Conservation (phyloP, 2,113 vertebrate genomes). For the Nycticebus coucang region DNA sequence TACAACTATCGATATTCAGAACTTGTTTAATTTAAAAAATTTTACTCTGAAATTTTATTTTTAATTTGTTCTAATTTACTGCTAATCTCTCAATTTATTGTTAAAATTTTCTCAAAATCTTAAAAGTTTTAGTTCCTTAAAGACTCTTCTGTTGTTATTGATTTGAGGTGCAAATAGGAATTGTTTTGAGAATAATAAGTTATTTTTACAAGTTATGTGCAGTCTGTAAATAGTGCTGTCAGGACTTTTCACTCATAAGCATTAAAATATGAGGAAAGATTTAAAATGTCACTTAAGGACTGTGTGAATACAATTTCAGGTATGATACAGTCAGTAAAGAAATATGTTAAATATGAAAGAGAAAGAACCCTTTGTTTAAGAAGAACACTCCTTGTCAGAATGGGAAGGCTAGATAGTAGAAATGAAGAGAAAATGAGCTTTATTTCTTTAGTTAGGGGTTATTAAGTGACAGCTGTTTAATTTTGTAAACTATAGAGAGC, state of each 20-base stretch:
- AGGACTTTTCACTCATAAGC: not conserved
- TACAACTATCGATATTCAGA: not conserved
- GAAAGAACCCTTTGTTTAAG: constrained; percentile 15
- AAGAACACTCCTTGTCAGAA: not conserved
- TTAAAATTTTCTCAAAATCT: constrained; percentile 48
- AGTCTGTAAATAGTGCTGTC: constrained; percentile 7
- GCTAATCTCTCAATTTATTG: not conserved
- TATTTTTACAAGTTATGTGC: constrained; percentile 44
- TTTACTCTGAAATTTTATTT: not conserved
- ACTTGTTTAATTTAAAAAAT: constrained; percentile 16
- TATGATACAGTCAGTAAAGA: constrained; percentile 46
- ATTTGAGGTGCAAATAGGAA: constrained; percentile 44
- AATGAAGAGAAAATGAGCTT: not conserved
- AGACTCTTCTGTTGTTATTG: not conserved
- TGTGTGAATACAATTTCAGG: not conserved
- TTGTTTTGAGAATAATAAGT: constrained; percentile 30
- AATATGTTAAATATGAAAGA: constrained; percentile 38
- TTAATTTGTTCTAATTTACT: constrained; percentile 44
- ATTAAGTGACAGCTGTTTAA: not conserved
- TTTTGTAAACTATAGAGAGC: not conserved
- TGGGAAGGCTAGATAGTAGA: not conserved
- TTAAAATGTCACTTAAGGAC: constrained; percentile 2
- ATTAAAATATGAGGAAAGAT: constrained; percentile 21
- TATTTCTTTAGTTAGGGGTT: not conserved
- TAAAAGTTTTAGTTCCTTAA: not conserved